Evolutionary conservation across 2,113 vertebrate species (phyloP).

Genomic region (Coryphaenoides rupestris): DNA sequence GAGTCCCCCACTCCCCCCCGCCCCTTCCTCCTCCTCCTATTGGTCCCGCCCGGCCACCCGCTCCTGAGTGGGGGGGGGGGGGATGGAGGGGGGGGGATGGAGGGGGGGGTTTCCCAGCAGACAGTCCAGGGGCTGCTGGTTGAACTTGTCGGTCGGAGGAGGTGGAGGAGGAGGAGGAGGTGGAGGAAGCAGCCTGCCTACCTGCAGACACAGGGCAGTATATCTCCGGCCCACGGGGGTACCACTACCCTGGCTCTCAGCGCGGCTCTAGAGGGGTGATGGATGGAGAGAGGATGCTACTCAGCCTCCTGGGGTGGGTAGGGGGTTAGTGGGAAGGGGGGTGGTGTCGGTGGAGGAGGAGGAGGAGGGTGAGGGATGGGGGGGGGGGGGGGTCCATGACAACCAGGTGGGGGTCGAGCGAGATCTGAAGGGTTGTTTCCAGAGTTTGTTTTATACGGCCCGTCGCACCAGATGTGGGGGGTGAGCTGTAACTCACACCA

Average conservation of each 20-base stretch:
- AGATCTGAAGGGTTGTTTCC: not conserved
- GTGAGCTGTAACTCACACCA: conserved; percentile 9
- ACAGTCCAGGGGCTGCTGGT: conserved; percentile 34
- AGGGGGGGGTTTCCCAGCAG: conserved; percentile 15
- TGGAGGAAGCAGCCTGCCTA: conserved; percentile 58
- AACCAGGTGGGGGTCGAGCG: not conserved
- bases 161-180: no score
- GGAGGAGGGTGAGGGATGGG: no score
- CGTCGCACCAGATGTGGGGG: not conserved
- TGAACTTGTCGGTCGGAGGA: conserved; percentile 56
- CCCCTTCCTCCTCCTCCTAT: not conserved
- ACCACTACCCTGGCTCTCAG: not conserved
- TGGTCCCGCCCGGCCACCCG: not conserved
- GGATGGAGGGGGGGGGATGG: no score
- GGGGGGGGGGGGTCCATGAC: not conserved
- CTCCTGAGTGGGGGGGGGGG: no score
- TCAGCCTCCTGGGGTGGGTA: conserved; percentile 36
- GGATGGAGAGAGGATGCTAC: conserved; percentile 48
- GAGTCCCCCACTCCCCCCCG: not conserved
- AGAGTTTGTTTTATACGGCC: not conserved
- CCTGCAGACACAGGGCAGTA: conserved; percentile 45
- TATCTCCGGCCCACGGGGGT: conserved; percentile 40
- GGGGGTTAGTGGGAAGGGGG: not conserved
- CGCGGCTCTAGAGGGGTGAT: conserved; percentile 35
- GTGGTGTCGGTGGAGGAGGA: no score